Conservation (phyloP, 2,888 invertebrate species). For the Apodemia duryi region DNA sequence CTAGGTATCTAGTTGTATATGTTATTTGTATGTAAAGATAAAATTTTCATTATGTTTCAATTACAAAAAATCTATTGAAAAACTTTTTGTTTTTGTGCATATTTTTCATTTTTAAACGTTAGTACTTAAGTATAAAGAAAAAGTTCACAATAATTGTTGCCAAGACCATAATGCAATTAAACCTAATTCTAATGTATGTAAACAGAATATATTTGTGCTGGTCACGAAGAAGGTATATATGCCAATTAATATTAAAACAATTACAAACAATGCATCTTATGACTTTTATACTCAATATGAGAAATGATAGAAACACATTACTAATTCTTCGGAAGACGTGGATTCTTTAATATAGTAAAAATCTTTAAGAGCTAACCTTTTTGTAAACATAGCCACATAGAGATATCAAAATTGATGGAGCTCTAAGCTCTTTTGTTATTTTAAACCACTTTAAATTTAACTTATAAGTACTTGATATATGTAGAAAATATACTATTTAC, state of each 20-base stretch:
- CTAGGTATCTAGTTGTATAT: too few relatives aligned
- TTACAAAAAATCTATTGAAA: too few relatives aligned
- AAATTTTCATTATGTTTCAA: too few relatives aligned
- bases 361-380: slow-evolving; percentile 21
- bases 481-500: too few relatives aligned
- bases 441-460: not conserved
- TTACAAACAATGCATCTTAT: slow-evolving; percentile 40
- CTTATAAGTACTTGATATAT: not conserved
- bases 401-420: not conserved
- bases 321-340: not conserved
- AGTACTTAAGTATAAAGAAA: not conserved
- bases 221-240: slow-evolving; percentile 48
- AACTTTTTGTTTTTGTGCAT: too few relatives aligned
- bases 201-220: slow-evolving; percentile 44
- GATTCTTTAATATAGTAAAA: slow-evolving; percentile 24
- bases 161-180: not conserved
- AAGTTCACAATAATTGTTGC: not conserved
- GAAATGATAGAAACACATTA: slow-evolving; percentile 3
- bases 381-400: not conserved
- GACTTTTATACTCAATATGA: slow-evolving; percentile 40
- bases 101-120: too few relatives aligned
- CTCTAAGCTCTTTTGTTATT: not conserved
- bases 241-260: slow-evolving; percentile 45
- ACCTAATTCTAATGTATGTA: not conserved
- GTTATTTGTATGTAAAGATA: too few relatives aligned